Evolutionary conservation across 2,888 invertebrate genomes (phyloP).

Genomic region (Tiphia femorata): DNA sequence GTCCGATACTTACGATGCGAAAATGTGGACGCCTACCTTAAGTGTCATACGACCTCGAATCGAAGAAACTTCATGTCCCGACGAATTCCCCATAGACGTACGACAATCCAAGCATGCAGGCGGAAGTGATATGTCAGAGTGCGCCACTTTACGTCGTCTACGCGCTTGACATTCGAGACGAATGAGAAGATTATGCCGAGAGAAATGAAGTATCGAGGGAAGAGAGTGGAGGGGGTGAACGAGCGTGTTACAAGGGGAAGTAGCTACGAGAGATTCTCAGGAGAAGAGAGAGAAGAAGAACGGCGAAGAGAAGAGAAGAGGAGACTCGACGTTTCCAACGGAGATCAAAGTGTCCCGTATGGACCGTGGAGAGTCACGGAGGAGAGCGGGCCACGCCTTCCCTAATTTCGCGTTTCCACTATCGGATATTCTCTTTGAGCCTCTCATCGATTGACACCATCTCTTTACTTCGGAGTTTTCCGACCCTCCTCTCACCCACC

Average conservation of each 20-base stretch:
- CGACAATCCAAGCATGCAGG: too few species aligned
- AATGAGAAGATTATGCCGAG: not conserved
- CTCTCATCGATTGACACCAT: too few species aligned
- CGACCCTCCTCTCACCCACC: too few species aligned
- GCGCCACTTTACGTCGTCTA: too few species aligned
- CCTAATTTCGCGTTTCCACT: constrained; percentile 33
- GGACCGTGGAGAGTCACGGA: constrained; percentile 26
- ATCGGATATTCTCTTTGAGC: constrained; percentile 35
- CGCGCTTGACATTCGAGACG: too few species aligned
- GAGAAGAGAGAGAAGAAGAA: constrained; percentile 4
- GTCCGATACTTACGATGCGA: too few species aligned
- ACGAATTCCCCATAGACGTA: too few species aligned
- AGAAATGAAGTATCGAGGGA: not conserved
- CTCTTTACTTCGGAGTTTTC: too few species aligned
- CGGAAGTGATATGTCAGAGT: too few species aligned
- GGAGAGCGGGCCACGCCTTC: constrained; percentile 33
- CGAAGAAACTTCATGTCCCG: too few species aligned
- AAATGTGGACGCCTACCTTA: too few species aligned
- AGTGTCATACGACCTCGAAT: too few species aligned
- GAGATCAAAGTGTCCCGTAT: constrained; percentile 30
- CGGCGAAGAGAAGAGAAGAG: constrained; percentile 2
- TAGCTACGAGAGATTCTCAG: not conserved
- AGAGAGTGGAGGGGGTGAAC: not conserved
- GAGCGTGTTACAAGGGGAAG: not conserved
- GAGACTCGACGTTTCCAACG: constrained; percentile 20